phyloP scores from a whole-genome alignment of 2,113 vertebrate species.

The Zootoca vivipara region DNA sequence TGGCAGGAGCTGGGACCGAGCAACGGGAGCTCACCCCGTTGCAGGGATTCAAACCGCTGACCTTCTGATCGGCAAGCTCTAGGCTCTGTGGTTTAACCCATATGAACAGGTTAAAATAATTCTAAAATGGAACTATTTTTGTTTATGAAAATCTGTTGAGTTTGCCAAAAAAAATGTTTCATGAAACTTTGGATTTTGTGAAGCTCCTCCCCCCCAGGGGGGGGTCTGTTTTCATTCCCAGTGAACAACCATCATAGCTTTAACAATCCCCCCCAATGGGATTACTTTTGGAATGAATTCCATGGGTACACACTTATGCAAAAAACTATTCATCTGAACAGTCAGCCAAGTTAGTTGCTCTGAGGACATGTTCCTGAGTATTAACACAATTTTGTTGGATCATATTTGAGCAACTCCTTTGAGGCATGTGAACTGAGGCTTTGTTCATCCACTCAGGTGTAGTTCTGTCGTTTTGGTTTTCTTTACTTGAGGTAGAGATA shows the following conservation, averaged over 20 bases:
- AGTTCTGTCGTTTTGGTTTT: background rate
- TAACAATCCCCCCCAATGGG: background rate
- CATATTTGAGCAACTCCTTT: background rate
- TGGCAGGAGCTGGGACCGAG: no score
- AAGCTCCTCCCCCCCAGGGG: background rate
- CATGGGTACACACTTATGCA: background rate
- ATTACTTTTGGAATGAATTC: background rate
- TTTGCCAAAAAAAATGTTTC: background rate
- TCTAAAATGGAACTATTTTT: background rate
- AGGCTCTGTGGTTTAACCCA: no score
- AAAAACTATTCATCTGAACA: background rate
- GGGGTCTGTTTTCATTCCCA: background rate
- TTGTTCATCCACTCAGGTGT: background rate
- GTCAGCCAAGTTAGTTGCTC: background rate
- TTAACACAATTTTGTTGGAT: background rate
- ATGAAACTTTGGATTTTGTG: background rate
- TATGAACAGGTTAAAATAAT: background rate
- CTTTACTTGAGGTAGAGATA: background rate
- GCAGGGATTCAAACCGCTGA: no score
- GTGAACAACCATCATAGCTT: background rate
- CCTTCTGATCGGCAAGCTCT: no score
- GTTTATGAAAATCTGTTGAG: background rate
- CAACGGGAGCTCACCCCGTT: no score
- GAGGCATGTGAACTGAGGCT: no score
- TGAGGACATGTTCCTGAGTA: background rate